phyloP scores from a whole-genome alignment of 2,113 vertebrate genomes.

The Vimba vimba region DNA sequence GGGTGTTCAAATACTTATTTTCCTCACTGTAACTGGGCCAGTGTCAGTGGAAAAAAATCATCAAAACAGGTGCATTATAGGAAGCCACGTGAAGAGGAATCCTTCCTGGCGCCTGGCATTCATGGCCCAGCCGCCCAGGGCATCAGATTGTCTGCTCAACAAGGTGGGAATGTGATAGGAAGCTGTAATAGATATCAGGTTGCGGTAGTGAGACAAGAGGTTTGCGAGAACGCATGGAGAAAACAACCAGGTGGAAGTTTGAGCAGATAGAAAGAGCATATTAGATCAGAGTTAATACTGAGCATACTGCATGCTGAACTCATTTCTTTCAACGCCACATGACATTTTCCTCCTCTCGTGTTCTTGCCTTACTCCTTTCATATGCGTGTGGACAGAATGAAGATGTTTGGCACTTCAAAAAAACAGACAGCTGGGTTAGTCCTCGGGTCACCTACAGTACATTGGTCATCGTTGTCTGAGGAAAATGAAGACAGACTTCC shows the following conservation, averaged over 20 bases:
- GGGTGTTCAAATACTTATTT: too few relatives aligned
- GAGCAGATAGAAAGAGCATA: slow-evolving; percentile 54
- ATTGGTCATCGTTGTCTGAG: background rate
- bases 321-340: slow-evolving; percentile 48
- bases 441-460: background rate
- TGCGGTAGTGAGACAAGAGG: background rate
- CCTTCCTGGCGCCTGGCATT: slow-evolving; percentile 22
- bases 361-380: background rate
- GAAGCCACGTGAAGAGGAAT: slow-evolving; percentile 8
- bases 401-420: slow-evolving; percentile 15
- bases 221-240: slow-evolving; percentile 29
- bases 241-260: slow-evolving; percentile 24
- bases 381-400: slow-evolving; percentile 26
- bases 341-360: slow-evolving; percentile 49
- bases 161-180: background rate
- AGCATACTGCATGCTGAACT: slow-evolving; percentile 43
- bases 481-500: background rate
- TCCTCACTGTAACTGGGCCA: slow-evolving; percentile 18
- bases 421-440: slow-evolving; percentile 17
- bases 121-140: background rate
- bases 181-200: slow-evolving; percentile 46
- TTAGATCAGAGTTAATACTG: slow-evolving; percentile 53
- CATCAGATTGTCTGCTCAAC: slow-evolving; percentile 36
- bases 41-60: slow-evolving; percentile 5
- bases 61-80: slow-evolving; percentile 11